Evolutionary conservation across 2,113 vertebrate species (phyloP).

Genomic region (Ochotona princeps): DNA sequence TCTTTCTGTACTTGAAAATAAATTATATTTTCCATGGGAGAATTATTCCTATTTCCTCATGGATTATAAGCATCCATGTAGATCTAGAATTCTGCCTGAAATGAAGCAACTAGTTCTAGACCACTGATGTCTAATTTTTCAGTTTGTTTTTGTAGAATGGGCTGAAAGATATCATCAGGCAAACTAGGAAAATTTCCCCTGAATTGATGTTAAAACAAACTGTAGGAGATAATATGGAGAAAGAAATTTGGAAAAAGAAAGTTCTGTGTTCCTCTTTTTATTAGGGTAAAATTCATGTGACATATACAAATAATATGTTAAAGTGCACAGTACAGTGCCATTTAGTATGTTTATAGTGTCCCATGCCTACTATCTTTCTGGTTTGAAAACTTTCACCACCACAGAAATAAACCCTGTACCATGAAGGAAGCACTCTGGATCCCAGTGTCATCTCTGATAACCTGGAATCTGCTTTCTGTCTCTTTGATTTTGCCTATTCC

Average conservation of each 20-base stretch:
- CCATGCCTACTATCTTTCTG: background rate
- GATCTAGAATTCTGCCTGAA: background rate
- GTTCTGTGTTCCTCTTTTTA: background rate
- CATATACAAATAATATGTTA: background rate
- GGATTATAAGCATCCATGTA: background rate
- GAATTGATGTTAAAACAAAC: background rate
- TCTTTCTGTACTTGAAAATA: background rate
- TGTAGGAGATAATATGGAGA: background rate
- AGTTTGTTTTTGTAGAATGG: background rate
- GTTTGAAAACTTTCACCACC: background rate
- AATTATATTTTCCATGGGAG: background rate
- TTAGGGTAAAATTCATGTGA: background rate
- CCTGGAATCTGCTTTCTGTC: too few species aligned
- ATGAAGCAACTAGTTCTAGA: constrained; percentile 9
- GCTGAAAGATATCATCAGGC: background rate
- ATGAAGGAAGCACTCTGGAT: background rate
- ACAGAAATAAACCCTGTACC: background rate
- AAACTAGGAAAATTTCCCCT: background rate
- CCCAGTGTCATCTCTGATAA: background rate
- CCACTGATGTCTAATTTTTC: background rate
- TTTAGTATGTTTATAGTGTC: background rate
- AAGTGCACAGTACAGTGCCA: background rate
- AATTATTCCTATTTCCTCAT: background rate
- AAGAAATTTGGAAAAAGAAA: constrained; percentile 5
- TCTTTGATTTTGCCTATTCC: too few species aligned